Conservation (phyloP, 2,888 invertebrate species). For the Baccha elongata region DNA sequence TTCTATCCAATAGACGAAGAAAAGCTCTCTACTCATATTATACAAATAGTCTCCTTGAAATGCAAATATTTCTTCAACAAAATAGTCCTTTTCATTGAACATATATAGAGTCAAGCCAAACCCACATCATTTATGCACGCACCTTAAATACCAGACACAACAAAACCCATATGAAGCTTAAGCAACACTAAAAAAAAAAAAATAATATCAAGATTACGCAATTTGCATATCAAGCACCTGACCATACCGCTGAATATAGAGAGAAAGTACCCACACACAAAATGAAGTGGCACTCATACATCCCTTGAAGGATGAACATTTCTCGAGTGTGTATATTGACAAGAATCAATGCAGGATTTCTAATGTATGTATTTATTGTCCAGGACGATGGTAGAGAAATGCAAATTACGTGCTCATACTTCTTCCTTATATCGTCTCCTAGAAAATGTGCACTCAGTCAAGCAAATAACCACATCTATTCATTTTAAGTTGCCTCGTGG, state of each 20-base stretch:
- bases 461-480: conserved; percentile 51
- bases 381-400: conserved; percentile 26
- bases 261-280: conserved; percentile 7
- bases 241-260: conserved; percentile 38
- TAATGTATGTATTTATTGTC: neutral
- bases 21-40: conserved; percentile 5
- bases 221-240: conserved; percentile 62
- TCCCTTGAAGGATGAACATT: conserved; percentile 24
- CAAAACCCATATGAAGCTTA: conserved; percentile 17
- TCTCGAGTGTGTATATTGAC: conserved; percentile 38
- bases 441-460: conserved; percentile 37
- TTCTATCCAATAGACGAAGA: conserved; percentile 19
- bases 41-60: conserved; percentile 4
- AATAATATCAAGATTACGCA: conserved; percentile 34
- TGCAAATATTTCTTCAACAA: conserved; percentile 32
- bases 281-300: conserved; percentile 40
- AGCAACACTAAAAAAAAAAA: neutral
- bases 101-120: neutral
- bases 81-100: conserved; percentile 41
- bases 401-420: conserved; percentile 53
- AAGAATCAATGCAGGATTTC: conserved; percentile 58
- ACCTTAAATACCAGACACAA: conserved; percentile 12
- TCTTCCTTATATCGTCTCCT: neutral
- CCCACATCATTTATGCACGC: conserved; percentile 32
- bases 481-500: conserved; percentile 28